Conservation (phyloP, 2,797 vertebrate species). For the Megalops cyprinoides region DNA sequence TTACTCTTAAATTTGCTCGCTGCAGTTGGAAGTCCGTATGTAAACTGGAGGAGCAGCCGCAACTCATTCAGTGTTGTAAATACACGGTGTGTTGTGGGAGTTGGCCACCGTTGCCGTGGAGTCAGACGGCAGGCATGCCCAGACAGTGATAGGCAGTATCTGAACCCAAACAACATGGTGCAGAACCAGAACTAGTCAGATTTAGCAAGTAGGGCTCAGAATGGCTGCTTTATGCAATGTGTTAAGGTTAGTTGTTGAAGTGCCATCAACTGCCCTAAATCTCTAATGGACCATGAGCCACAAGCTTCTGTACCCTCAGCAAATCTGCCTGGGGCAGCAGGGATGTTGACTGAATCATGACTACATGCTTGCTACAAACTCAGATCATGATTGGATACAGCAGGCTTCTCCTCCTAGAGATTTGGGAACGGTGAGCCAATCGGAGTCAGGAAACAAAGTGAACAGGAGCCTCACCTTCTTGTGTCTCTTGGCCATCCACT, state of each 20-base stretch:
- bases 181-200: background rate
- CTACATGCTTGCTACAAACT: background rate
- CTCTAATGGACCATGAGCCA: background rate
- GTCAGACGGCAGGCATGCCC: slow-evolving; percentile 9
- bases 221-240: background rate
- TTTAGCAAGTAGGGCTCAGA: background rate
- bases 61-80: background rate
- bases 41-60: background rate
- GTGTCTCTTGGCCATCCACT: slow-evolving; percentile 95
- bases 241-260: background rate
- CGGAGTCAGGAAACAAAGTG: background rate
- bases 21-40: background rate
- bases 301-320: background rate
- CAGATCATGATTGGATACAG: background rate
- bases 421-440: background rate
- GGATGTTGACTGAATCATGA: background rate
- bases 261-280: background rate
- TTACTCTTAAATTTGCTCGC: background rate
- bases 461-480: slow-evolving; percentile 82
- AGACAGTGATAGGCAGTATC: background rate
- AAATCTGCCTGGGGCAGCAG: background rate
- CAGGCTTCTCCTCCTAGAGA: background rate
- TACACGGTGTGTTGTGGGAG: background rate
- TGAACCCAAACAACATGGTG: background rate
- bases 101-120: background rate